phyloP scores from a whole-genome alignment of 2,888 invertebrate genomes.

The Elmis aenea region DNA sequence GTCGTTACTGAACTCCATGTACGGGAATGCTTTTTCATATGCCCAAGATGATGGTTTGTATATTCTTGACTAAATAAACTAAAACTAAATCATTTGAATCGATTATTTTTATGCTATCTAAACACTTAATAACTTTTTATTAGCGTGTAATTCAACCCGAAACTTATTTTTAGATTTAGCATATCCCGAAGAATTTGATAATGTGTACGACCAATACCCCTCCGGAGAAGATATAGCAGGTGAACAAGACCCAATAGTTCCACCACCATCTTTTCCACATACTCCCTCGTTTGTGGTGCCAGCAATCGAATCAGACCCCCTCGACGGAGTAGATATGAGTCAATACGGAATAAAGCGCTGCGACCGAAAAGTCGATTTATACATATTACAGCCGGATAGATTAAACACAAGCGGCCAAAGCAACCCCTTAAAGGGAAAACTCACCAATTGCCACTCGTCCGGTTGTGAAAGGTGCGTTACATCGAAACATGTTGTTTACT shows the following conservation, averaged over 20 bases:
- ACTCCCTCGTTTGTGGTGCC: slow-evolving; percentile 43
- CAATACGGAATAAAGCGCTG: slow-evolving; percentile 68
- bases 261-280: slow-evolving; percentile 46
- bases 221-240: slow-evolving; percentile 16
- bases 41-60: slow-evolving; percentile 51
- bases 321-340: slow-evolving; percentile 44
- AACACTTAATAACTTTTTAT: background rate
- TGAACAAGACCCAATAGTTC: slow-evolving; percentile 39
- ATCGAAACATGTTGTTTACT: slow-evolving; percentile 15
- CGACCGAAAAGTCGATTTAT: slow-evolving; percentile 83
- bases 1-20: slow-evolving; percentile 48
- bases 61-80: slow-evolving; percentile 9
- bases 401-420: slow-evolving; percentile 72
- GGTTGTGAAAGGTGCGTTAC: slow-evolving; percentile 72
- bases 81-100: slow-evolving; percentile 24
- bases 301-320: slow-evolving; percentile 42
- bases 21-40: slow-evolving; percentile 40
- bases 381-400: slow-evolving; percentile 75
- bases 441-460: slow-evolving; percentile 82
- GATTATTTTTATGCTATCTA: background rate
- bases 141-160: slow-evolving; percentile 24
- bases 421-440: slow-evolving; percentile 81
- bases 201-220: slow-evolving; percentile 16
- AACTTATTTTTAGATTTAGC: slow-evolving; percentile 7
- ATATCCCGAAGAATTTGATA: slow-evolving; percentile 30